Evolutionary conservation across 2,113 vertebrate species (phyloP).

Genomic region (Paracanthobrama guichenoti): DNA sequence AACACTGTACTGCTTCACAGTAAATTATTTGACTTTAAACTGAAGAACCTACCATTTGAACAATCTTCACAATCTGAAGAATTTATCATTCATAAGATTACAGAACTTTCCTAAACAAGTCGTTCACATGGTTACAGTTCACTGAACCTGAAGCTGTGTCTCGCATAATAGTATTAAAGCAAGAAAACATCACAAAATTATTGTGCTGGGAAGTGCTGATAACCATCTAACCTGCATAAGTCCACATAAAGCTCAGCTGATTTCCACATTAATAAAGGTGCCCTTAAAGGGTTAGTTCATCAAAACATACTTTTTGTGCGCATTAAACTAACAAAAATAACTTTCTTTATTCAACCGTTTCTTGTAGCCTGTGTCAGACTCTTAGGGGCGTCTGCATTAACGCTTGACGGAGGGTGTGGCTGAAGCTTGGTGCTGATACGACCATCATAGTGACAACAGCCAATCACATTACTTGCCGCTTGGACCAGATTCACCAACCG

Average conservation of each 20-base stretch:
- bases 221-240: background rate
- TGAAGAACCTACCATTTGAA: background rate
- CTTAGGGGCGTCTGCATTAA: too few relatives aligned
- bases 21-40: background rate
- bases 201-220: background rate
- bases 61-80: background rate
- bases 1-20: background rate
- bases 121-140: background rate
- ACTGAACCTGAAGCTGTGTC: background rate
- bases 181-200: background rate
- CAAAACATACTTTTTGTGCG: too few relatives aligned
- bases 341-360: too few relatives aligned
- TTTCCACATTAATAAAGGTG: background rate
- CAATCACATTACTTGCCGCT: too few relatives aligned
- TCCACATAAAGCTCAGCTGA: background rate
- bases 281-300: background rate
- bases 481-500: too few relatives aligned
- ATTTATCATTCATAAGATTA: background rate
- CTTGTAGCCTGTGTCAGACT: too few relatives aligned
- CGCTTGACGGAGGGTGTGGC: too few relatives aligned
- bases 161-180: background rate
- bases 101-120: background rate
- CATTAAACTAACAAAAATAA: too few relatives aligned
- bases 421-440: too few relatives aligned
- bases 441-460: too few relatives aligned